Conservation (phyloP, 35 echinoderm and acorn worm species). For the Eucidaris tribuloides region DNA sequence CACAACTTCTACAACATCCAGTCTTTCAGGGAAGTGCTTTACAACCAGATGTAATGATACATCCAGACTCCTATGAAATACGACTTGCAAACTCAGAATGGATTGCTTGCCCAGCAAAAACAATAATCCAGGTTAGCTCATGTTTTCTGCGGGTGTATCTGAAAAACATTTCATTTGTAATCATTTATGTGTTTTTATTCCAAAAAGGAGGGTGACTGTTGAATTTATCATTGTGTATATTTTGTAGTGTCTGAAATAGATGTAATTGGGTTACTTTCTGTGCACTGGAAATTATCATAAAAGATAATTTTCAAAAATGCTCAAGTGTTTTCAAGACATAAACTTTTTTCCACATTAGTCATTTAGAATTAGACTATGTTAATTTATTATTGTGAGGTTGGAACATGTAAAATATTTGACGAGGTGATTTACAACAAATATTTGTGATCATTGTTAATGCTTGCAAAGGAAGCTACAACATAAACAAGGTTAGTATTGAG, state of each 20-base stretch:
- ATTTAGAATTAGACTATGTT: too few relatives aligned
- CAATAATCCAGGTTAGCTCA: constrained; percentile 16
- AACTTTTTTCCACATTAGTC: too few relatives aligned
- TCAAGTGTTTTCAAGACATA: too few relatives aligned
- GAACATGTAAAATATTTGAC: too few relatives aligned
- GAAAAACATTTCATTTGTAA: background rate
- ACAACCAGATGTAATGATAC: constrained; percentile 48
- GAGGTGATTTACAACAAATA: too few relatives aligned
- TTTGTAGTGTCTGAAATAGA: background rate
- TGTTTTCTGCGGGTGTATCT: background rate
- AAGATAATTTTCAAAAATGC: too few relatives aligned
- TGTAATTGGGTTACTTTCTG: background rate
- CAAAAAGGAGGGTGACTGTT: background rate
- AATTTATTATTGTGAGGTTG: too few relatives aligned
- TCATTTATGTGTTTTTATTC: background rate
- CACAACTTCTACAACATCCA: constrained; percentile 3
- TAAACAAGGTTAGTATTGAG: too few relatives aligned
- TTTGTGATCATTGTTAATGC: too few relatives aligned
- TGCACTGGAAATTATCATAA: too few relatives aligned
- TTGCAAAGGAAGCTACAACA: too few relatives aligned
- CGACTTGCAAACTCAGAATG: constrained; percentile 52
- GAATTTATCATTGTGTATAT: background rate
- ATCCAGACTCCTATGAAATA: constrained; percentile 35
- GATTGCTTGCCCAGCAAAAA: constrained; percentile 34
- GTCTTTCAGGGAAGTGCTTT: constrained; percentile 44